Conservation (phyloP, 2,888 invertebrate genomes). For the Zootermopsis nevadensis region DNA sequence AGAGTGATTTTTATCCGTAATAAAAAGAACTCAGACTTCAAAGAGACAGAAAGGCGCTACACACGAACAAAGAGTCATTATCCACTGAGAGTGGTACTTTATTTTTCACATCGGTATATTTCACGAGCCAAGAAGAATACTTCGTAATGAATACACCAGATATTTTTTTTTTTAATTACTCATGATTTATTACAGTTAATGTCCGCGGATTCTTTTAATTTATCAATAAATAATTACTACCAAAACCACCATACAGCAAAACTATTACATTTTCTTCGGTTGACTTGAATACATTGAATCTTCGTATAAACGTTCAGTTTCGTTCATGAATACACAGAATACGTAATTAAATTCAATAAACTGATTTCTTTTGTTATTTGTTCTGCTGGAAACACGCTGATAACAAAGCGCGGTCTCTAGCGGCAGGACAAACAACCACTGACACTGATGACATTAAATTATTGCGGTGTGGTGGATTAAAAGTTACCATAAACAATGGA, state of each 20-base stretch:
- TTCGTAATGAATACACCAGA: too few species aligned
- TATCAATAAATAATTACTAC: not conserved
- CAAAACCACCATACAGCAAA: not conserved
- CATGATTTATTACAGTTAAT: not conserved
- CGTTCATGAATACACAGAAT: slow-evolving; percentile 18
- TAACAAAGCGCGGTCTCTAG: not conserved
- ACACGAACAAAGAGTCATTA: slow-evolving; percentile 1
- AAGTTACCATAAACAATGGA: slow-evolving; percentile 29
- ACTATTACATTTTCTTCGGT: not conserved
- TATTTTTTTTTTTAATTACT: not conserved
- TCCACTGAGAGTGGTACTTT: not conserved
- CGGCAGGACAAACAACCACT: not conserved
- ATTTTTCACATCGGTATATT: too few species aligned
- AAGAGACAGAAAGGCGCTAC: not conserved
- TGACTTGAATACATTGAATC: not conserved
- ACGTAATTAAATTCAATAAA: slow-evolving; percentile 35
- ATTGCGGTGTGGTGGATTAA: not conserved
- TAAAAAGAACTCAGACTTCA: not conserved
- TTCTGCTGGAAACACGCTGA: not conserved
- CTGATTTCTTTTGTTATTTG: slow-evolving; percentile 28
- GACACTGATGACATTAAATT: slow-evolving; percentile 20
- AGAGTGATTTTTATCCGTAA: not conserved
- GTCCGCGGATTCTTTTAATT: not conserved
- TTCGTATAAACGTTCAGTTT: not conserved
- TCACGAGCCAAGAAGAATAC: not conserved